phyloP scores from a whole-genome alignment of 1,140 invertebrate genomes.

The Bombus difficillimus region DNA sequence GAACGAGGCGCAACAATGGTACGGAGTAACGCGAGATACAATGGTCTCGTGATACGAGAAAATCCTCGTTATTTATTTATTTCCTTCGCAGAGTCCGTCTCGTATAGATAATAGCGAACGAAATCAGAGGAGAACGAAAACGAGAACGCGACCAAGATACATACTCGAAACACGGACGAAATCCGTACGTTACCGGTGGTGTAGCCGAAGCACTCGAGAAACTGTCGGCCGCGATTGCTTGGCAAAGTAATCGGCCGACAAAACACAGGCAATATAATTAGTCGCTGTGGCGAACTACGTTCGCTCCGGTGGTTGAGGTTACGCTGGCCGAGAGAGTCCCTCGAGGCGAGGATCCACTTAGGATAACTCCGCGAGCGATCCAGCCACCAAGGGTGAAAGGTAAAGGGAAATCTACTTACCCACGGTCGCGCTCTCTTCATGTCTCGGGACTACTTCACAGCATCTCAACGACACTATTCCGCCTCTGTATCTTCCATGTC shows the following conservation, averaged over 20 bases:
- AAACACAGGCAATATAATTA: conserved; percentile 33
- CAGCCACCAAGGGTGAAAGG: background rate
- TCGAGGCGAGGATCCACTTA: conserved; percentile 12
- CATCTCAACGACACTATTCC: conserved; percentile 64
- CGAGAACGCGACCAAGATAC: too few species aligned
- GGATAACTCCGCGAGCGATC: background rate
- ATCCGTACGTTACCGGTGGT: background rate
- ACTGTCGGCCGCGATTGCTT: background rate
- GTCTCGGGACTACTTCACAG: conserved; percentile 62
- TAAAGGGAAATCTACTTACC: conserved; percentile 54
- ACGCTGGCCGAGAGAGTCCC: conserved; percentile 2
- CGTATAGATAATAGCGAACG: background rate
- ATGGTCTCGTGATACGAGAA: background rate
- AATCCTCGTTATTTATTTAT: background rate
- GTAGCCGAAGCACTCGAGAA: background rate
- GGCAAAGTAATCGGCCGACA: conserved; percentile 13
- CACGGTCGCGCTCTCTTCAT: conserved; percentile 65
- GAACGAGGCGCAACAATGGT: background rate
- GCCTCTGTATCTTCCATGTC: conserved; percentile 60
- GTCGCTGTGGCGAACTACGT: background rate
- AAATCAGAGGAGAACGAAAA: background rate
- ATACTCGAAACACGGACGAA: background rate
- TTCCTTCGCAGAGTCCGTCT: too few species aligned
- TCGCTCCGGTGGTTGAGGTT: background rate
- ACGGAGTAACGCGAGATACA: too few species aligned